Evolutionary conservation across 2,888 invertebrate genomes (phyloP), one percentile per base, ranked within the genome.

Genomic region (Dolichomitus sp.): DNA sequence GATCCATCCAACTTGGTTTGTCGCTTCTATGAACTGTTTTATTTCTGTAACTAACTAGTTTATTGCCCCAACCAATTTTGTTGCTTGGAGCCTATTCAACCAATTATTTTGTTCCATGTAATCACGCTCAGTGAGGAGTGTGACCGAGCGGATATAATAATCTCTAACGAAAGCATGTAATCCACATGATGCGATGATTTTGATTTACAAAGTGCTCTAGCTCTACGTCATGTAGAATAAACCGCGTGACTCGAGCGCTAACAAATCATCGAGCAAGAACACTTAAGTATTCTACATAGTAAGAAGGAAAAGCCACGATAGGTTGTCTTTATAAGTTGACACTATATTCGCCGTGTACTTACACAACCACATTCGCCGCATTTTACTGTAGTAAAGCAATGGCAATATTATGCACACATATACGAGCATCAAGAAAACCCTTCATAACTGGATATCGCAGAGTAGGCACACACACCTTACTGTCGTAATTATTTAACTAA

Each of bases 401-500:
- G 4, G 23, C 54, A 14, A 27, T 27, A 27, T 27, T 54, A 54
- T 27, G 12, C 54, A 54, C 23, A 17, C 17, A 9, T 9, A 12
- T 27, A 23, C 27, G 14, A 12, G 27, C 4, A 27, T 27, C 27
- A 27, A 23, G 37, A 27, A 72, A 66, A 66, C 48, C 54, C 66
- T 37, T 45, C 40, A 59, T 61, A 69, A 42, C 63, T 42, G 45
- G 69, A 37, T 75, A 74, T 75, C n/a, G 12, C 33, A 37, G 37
- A 45, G 42, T 63, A 54, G 59, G 42, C 19, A 14, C 27, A 14
- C 27, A 11, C 73, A 69, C 63, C 73, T 78, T 65, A 37, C 42
- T 52, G 73, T 37, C 11, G 30, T 73, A 78, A 81, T 78, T 81
- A 78, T 78, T 74, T 74, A 45, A 69, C 74, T 73, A 57, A 82